Evolutionary conservation across 2,888 invertebrate species (phyloP).

Genomic region (Phlogophora meticulosa): DNA sequence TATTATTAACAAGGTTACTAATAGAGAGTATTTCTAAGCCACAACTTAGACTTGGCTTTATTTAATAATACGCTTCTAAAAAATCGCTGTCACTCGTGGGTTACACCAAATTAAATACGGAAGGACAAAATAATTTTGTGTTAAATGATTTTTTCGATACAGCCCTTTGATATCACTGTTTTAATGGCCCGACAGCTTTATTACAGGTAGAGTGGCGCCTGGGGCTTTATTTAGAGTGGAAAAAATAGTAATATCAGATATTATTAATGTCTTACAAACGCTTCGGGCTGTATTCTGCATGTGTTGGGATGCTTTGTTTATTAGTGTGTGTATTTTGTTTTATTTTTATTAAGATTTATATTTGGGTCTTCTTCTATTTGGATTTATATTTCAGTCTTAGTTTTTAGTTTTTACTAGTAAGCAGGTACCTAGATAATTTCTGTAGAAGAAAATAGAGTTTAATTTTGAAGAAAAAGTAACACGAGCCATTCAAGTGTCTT

Average conservation of each 20-base stretch:
- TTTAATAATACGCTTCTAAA: neutral
- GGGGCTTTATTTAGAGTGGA: constrained; percentile 29
- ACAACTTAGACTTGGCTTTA: too few species aligned
- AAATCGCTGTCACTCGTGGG: constrained; percentile 31
- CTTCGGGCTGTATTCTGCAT: constrained; percentile 28
- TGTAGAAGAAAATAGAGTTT: too few species aligned
- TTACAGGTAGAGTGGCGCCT: constrained; percentile 48
- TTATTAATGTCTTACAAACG: constrained; percentile 47
- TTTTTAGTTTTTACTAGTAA: too few species aligned
- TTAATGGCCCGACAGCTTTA: constrained; percentile 63
- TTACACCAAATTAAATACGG: constrained; percentile 53
- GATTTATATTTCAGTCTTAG: too few species aligned
- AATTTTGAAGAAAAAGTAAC: too few species aligned
- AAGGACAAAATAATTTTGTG: constrained; percentile 64
- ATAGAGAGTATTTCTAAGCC: too few species aligned
- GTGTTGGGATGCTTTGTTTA: constrained; percentile 22
- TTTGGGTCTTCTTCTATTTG: neutral
- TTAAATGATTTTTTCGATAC: constrained; percentile 66
- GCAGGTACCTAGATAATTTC: too few species aligned
- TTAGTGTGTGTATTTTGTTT: constrained; percentile 18
- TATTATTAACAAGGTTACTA: neutral
- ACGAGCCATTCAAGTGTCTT: too few species aligned
- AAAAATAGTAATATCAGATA: constrained; percentile 45
- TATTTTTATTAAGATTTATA: neutral
- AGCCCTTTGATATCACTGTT: constrained; percentile 64